Evolutionary conservation across 2,797 vertebrate genomes (phyloP), one percentile per base, ranked within the genome.

Genomic region (Mycteria americana): DNA sequence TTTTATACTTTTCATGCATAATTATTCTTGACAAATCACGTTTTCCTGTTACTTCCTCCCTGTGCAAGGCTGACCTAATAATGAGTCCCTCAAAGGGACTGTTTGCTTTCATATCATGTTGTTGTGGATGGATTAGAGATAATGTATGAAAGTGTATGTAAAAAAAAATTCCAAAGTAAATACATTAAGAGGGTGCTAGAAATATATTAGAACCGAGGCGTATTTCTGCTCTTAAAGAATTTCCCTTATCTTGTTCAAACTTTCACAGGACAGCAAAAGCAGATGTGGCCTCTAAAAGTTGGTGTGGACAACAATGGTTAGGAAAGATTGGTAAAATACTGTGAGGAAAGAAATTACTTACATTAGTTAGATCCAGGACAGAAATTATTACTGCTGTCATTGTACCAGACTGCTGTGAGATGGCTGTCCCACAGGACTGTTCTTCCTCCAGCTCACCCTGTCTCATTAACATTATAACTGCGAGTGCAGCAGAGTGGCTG

Each of bases 381-480:
- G 62, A 37, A 85, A 45, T 87, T 63, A 75, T 78, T 56, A 22
- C 39, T 87, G 76, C 35, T 84, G 2, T 70, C 23, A 6, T 60
- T 62, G 64, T 30, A 70, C 46, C 43, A 48, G 92, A 27, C 46
- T 73, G 51, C 77, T 89, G 60, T 51, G 95, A 70, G 76, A 53
- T 56, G 75, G 48, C 76, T 7, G 5, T 93, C 78, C 85, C 68
- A 45, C 75, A 91, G 91, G 74, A 74, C 91, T 95, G 89, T 56
- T 96, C 95, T 93, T 95, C 93, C 78, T 97, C 91, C 2, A 1
- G 56, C 67, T 95, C 91, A 82, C 91, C 91, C 78, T 94, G 78
- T 83, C 94, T 92, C 72, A 56, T 93, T 97, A 89, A 87, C 27
- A 11, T 95, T 53, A 41, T 73, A 87, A 53, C 60, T 67, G 54